Evolutionary conservation across 2,888 invertebrate genomes (phyloP).

Genomic region (Pantelozetes paolii): DNA sequence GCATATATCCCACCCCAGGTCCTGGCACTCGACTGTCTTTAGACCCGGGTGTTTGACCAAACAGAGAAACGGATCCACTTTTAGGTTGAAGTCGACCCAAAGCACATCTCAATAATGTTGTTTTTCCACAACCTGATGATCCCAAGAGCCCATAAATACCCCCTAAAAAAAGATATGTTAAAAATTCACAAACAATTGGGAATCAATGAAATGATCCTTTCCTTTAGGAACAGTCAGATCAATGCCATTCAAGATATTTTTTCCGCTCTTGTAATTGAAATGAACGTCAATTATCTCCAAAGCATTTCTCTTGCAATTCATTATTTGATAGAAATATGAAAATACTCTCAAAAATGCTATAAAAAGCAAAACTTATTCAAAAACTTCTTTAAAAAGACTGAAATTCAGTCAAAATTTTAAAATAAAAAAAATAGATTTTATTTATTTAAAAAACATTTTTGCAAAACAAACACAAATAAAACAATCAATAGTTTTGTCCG

Average conservation of each 20-base stretch:
- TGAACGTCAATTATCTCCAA: not conserved
- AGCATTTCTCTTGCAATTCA: not conserved
- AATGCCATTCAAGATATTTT: slow-evolving; percentile 36
- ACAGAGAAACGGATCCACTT: slow-evolving; percentile 79
- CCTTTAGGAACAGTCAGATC: slow-evolving; percentile 38
- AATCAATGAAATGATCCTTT: not conserved
- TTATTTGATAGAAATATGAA: not conserved
- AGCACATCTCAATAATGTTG: slow-evolving; percentile 82
- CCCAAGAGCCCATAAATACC: slow-evolving; percentile 38
- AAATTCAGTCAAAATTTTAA: too few relatives aligned
- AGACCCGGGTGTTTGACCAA: slow-evolving; percentile 83
- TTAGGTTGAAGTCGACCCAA: slow-evolving; percentile 79
- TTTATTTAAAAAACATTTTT: too few relatives aligned
- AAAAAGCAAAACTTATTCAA: not conserved
- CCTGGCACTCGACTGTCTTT: slow-evolving; percentile 85
- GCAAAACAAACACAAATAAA: too few relatives aligned
- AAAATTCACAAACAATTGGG: not conserved
- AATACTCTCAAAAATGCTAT: not conserved
- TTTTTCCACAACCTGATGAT: slow-evolving; percentile 52
- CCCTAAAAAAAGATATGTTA: not conserved
- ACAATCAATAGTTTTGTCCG: too few relatives aligned
- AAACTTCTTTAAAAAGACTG: not conserved
- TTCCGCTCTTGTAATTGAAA: slow-evolving; percentile 23
- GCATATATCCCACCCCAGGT: slow-evolving; percentile 91
- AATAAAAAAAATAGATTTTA: too few relatives aligned